Evolutionary conservation across 2,113 vertebrate species (phyloP).

Genomic region (Rana temporaria): DNA sequence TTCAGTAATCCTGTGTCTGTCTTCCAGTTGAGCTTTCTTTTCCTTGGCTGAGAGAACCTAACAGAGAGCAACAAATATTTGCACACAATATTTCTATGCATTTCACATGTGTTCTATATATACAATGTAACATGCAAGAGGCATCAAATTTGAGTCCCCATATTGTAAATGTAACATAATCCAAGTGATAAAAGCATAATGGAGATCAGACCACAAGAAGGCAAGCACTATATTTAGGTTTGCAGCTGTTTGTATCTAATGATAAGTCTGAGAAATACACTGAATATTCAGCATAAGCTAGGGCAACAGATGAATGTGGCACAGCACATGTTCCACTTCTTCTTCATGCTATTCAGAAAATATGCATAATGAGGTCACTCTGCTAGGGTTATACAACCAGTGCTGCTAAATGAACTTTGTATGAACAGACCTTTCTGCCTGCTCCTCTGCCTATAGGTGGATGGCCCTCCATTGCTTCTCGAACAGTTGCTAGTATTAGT

Average conservation of each 20-base stretch:
- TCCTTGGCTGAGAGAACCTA: constrained; percentile 77
- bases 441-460: constrained; percentile 80
- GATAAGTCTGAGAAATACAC: background rate
- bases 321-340: background rate
- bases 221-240: constrained; percentile 9
- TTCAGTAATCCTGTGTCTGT: constrained; percentile 83
- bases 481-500: constrained; percentile 80
- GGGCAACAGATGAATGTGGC: background rate
- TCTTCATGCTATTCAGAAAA: background rate
- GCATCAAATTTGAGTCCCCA: background rate
- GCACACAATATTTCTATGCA: constrained; percentile 44
- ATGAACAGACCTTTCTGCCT: constrained; percentile 79
- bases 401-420: too few species aligned
- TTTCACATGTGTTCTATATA: background rate
- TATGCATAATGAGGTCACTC: background rate
- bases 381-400: too few species aligned
- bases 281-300: background rate
- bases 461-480: constrained; percentile 85
- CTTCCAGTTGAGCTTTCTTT: constrained; percentile 81
- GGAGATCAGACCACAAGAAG: background rate
- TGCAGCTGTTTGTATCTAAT: constrained; percentile 13
- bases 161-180: background rate
- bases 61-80: constrained; percentile 60
- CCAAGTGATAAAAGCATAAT: constrained; percentile 19
- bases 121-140: background rate